Evolutionary conservation across 53 echinoderm and acorn worm species (phyloP).

Genomic region (Astropecten irregularis): DNA sequence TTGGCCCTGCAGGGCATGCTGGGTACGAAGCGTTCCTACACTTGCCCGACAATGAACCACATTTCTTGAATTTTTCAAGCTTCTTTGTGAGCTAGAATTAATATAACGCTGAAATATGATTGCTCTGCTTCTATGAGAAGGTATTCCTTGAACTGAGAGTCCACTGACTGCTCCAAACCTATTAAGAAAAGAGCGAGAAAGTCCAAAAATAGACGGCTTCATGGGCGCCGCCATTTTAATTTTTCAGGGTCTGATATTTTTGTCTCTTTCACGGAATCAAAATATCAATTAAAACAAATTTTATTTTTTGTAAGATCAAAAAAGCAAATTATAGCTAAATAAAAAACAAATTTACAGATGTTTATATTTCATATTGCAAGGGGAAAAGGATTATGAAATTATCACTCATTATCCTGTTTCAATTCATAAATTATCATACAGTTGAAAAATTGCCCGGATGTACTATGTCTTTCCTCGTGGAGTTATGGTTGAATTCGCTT

Average conservation of each 20-base stretch:
- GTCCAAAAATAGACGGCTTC: background rate
- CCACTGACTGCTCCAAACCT: background rate
- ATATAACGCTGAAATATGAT: no score
- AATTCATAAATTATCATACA: background rate
- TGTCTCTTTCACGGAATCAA: constrained; percentile 54
- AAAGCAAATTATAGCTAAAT: no score
- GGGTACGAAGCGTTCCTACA: no score
- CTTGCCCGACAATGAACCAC: no score
- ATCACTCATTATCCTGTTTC: background rate
- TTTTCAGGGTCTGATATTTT: background rate
- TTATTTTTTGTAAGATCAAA: background rate
- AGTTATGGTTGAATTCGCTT: background rate
- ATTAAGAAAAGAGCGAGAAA: background rate
- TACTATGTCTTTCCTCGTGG: constrained; percentile 48
- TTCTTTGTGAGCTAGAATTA: no score
- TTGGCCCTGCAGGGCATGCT: no score
- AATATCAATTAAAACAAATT: no score
- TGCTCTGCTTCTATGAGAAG: no score
- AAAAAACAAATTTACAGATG: background rate
- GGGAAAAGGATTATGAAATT: no score
- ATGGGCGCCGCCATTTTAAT: constrained; percentile 67
- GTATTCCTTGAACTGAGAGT: no score
- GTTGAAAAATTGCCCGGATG: constrained; percentile 30
- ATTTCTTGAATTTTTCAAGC: no score
- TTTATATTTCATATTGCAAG: no score